These are phyloP conservation scores for Tachuris rubrigastra DNA, from an alignment of 2,113 vertebrate genomes.

Conservation along the genomic window DNA sequence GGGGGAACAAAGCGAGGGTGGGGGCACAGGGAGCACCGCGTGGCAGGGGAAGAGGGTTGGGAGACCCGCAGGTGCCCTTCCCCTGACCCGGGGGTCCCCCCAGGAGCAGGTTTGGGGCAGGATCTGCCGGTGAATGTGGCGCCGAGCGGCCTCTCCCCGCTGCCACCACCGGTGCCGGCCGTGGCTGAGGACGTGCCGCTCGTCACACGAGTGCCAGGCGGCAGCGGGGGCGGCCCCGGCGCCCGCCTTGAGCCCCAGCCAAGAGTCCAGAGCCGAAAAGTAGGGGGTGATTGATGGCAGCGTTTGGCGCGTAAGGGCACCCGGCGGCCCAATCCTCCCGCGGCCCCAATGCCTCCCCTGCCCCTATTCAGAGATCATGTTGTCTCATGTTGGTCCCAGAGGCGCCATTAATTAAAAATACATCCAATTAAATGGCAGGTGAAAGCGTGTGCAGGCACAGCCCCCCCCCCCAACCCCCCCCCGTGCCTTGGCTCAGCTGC, in stretches of 20 bases:
- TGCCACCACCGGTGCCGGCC: rapidly evolving
- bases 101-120: neutral
- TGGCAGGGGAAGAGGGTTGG: too few species aligned
- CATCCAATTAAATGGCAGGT: slow-evolving; percentile 89
- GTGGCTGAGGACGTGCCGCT: neutral
- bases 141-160: neutral
- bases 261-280: slow-evolving; percentile 73
- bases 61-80: rapidly evolving
- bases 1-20: neutral
- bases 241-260: slow-evolving; percentile 32
- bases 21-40: too few species aligned
- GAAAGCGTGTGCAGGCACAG: slow-evolving; percentile 77
- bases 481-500: slow-evolving; percentile 74
- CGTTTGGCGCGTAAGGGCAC: slow-evolving; percentile 77
- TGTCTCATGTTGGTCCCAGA: slow-evolving; percentile 80
- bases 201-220: neutral
- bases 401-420: slow-evolving; percentile 88
- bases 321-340: slow-evolving; percentile 81
- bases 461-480: neutral
- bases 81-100: neutral
- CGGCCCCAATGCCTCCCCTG: slow-evolving; percentile 82
- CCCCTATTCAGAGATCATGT: slow-evolving; percentile 81
- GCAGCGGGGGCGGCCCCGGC: neutral
- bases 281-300: slow-evolving; percentile 82
- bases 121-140: neutral